Conservation (phyloP, 2,888 invertebrate genomes). For the Sturmia bella region DNA sequence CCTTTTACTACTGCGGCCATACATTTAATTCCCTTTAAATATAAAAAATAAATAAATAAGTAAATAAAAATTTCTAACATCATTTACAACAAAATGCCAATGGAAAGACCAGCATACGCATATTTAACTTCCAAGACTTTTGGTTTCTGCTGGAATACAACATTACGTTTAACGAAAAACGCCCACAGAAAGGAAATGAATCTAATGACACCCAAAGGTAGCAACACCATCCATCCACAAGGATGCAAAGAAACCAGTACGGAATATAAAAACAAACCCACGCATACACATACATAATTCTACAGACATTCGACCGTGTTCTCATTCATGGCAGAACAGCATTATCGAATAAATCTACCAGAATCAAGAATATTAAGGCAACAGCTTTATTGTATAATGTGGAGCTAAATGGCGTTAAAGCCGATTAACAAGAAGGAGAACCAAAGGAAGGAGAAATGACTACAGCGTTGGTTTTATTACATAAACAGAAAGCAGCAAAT, state of each 20-base stretch:
- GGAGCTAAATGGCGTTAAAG: constrained; percentile 33
- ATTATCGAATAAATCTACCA: constrained; percentile 30
- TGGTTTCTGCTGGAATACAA: neutral
- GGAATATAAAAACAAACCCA: constrained; percentile 50
- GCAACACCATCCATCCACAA: constrained; percentile 65
- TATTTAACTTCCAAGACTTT: constrained; percentile 50
- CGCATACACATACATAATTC: neutral
- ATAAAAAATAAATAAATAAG: constrained; percentile 4
- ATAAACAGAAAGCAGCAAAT: constrained; percentile 2
- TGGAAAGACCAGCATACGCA: constrained; percentile 33
- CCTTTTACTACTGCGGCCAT: neutral
- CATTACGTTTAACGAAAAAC: constrained; percentile 22
- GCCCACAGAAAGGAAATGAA: constrained; percentile 44
- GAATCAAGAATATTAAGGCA: constrained; percentile 14
- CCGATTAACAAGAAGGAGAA: neutral
- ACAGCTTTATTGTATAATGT: constrained; percentile 29
- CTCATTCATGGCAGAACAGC: neutral
- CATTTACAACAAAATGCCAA: constrained; percentile 34
- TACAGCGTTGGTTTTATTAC: neutral
- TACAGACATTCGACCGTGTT: neutral
- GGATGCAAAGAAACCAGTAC: constrained; percentile 31
- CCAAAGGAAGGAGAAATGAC: constrained; percentile 1
- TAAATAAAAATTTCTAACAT: constrained; percentile 4
- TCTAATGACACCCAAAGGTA: constrained; percentile 76
- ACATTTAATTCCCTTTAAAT: neutral